Conservation (phyloP, 2,888 invertebrate species). For the Sesia apiformis region DNA sequence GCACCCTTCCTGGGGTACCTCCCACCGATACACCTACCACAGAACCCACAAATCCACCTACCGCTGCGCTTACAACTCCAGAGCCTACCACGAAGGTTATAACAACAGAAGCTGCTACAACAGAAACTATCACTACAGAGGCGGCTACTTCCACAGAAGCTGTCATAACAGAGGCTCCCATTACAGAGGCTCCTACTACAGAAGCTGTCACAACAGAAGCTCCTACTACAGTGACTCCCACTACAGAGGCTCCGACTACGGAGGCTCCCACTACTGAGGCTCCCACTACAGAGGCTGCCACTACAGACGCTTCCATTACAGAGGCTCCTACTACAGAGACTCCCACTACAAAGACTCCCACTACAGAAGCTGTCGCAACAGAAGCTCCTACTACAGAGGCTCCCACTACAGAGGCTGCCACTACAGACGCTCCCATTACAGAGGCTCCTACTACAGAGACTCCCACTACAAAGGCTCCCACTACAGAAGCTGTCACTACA, state of each 20-base stretch:
- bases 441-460: conserved; percentile 6
- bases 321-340: conserved; percentile 4
- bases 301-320: conserved; percentile 11
- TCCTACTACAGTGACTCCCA: too few relatives aligned
- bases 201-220: background rate
- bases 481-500: conserved; percentile 13
- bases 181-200: conserved; percentile 1
- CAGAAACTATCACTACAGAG: conserved; percentile 10
- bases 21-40: conserved; percentile 4
- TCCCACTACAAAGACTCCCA: background rate
- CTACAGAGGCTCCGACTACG: conserved; percentile 2
- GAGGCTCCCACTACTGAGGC: conserved; percentile 5
- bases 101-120: conserved; percentile 10
- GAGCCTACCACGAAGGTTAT: conserved; percentile 4
- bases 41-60: background rate
- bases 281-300: conserved; percentile 8
- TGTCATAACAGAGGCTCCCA: conserved; percentile 1
- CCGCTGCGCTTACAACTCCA: conserved; percentile 3
- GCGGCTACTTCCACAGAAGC: conserved; percentile 3
- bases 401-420: too few relatives aligned
- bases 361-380: background rate
- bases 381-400: too few relatives aligned
- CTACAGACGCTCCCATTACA: conserved; percentile 4
- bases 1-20: conserved; percentile 21
- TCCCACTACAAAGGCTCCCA: conserved; percentile 10